Evolutionary conservation across 2,113 vertebrate genomes (phyloP).

Genomic region (Hippocampus comes): DNA sequence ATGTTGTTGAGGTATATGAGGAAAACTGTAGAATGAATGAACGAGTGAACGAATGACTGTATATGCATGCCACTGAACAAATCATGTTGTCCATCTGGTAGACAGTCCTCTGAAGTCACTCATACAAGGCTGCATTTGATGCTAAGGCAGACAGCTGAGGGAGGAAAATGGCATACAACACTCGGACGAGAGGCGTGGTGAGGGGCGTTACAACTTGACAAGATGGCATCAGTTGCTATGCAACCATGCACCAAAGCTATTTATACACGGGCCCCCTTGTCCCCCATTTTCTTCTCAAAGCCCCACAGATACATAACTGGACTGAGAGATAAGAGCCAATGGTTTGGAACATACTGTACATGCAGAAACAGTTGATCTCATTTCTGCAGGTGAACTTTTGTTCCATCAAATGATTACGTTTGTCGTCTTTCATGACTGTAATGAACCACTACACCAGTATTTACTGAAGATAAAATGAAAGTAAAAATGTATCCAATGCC

Average conservation of each 20-base stretch:
- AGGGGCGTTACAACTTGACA: conserved; percentile 74
- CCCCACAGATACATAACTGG: conserved; percentile 59
- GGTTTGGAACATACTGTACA: conserved; percentile 39
- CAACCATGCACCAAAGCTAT: conserved; percentile 78
- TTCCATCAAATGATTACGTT: background rate
- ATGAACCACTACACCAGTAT: background rate
- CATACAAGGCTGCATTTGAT: conserved; percentile 49
- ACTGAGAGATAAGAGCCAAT: conserved; percentile 44
- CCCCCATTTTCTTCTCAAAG: conserved; percentile 69
- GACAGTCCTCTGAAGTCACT: conserved; percentile 48
- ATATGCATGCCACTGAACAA: conserved; percentile 15
- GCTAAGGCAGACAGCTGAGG: conserved; percentile 54
- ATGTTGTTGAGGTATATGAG: conserved; percentile 14
- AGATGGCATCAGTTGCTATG: conserved; percentile 81
- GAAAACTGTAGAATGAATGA: conserved; percentile 8
- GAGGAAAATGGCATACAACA: conserved; percentile 71
- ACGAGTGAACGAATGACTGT: background rate
- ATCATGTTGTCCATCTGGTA: conserved; percentile 31
- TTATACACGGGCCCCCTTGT: conserved; percentile 73
- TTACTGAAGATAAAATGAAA: background rate
- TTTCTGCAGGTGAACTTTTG: conserved; percentile 5
- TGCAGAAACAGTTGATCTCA: background rate
- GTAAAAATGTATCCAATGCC: background rate
- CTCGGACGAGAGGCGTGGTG: conserved; percentile 77
- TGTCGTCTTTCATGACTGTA: background rate